phyloP scores from a whole-genome alignment of 2,888 invertebrate species.

The Eilema griseolum region DNA sequence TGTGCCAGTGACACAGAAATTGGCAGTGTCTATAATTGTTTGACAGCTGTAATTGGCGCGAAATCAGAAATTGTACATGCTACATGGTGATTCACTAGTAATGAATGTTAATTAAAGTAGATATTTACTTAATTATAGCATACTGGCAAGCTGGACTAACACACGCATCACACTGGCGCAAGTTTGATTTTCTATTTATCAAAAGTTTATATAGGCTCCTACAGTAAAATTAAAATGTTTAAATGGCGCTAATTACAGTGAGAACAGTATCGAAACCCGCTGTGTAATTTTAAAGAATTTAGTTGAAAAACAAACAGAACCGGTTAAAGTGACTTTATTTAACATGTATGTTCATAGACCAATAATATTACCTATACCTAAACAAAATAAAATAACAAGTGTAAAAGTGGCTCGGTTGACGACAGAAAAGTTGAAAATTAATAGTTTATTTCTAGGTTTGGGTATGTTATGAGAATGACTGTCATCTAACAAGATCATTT shows the following conservation, averaged over 20 bases:
- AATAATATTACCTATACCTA: neutral
- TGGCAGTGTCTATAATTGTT: conserved; percentile 10
- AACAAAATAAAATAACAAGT: neutral
- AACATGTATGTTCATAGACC: neutral
- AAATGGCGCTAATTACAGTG: no score
- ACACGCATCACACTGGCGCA: no score
- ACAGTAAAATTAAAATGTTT: no score
- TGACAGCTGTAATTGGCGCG: conserved; percentile 18
- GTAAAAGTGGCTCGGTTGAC: neutral
- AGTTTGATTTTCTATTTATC: neutral
- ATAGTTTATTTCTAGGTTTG: neutral
- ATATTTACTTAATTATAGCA: neutral
- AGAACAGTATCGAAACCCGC: no score
- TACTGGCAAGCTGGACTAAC: neutral
- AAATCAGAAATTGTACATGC: conserved; percentile 14
- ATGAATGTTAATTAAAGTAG: neutral
- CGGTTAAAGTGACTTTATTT: neutral
- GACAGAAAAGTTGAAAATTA: neutral
- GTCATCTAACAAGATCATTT: neutral
- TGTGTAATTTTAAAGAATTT: no score
- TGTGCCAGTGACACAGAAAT: conserved; percentile 23
- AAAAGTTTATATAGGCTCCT: neutral
- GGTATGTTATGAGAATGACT: neutral
- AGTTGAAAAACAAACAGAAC: neutral
- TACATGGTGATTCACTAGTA: conserved; percentile 5